Base-by-base conservation (phyloP, 2,888 invertebrate species). In the Drosophila merina region DNA sequence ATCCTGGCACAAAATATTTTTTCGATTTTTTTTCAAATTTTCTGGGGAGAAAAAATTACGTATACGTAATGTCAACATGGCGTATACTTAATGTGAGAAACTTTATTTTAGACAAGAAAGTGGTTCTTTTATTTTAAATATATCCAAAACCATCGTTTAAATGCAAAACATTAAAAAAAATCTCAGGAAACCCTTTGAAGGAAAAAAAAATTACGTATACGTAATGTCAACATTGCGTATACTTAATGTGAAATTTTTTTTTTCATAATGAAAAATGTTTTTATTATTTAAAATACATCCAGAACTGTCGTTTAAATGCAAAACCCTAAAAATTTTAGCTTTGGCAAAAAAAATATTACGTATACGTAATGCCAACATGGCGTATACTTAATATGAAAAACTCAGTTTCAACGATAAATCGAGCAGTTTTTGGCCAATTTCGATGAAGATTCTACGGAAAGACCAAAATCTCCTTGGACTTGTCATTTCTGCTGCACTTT, bases 341-440 rank as follows among this genome's bases (percentile, higher is more conserved):
- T 20, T 20, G 1, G 20, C 20, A 20, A 20, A 20, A 20, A 36
- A 36, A 36, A 36, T n/a, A 36, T 36, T 36, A 12, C 45, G 45
- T 55, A 55, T 55, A 45, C 31, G 30, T 25, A 1, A 25, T 31
- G 28, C 3, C 44, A 28, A 2, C 58, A 28, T 8, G 64, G 36
- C 66, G 63, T 64, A 38, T 64, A 45, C 63, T 51, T 52, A 31
- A 63, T 64, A n/a, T 1, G 2, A 6, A n/a, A n/a, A 36, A 6
- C 6, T 5, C 5, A 10, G 1, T n/a, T 33, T 5, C 33, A n/a
- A n/a, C 10, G 10, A 33, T 0, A 10, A 33, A 33, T n/a, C 20
- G 20, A 2, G 1, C 20, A 2, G 20, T 49, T 68, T 57, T 67
- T 57, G 50, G 45, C 50, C 57, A 68, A 57, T 67, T 67, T 57